Evolutionary conservation across 2,113 vertebrate genomes (phyloP).

Genomic region (Oostethus manadensis): DNA sequence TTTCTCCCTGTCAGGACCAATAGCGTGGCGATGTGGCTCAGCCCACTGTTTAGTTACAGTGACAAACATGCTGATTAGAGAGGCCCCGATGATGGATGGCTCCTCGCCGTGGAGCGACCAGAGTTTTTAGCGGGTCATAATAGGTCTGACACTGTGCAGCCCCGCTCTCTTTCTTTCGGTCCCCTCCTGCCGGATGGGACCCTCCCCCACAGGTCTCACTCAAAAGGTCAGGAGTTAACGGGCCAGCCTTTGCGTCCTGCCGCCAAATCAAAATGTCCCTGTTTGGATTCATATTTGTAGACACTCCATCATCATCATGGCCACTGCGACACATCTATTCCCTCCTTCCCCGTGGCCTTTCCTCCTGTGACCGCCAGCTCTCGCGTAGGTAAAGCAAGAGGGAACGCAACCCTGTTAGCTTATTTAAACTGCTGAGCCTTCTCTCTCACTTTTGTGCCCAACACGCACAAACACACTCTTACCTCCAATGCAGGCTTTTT

Average conservation of each 20-base stretch:
- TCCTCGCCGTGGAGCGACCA: slow-evolving; percentile 71
- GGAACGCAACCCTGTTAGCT: slow-evolving; percentile 55
- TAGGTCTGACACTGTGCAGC: slow-evolving; percentile 79
- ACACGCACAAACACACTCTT: slow-evolving; percentile 26
- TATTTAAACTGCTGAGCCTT: slow-evolving; percentile 60
- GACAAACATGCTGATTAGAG: slow-evolving; percentile 81
- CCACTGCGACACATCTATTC: slow-evolving; percentile 61
- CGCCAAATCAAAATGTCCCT: slow-evolving; percentile 72
- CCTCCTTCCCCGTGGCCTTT: slow-evolving; percentile 59
- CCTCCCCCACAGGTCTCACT: slow-evolving; percentile 64
- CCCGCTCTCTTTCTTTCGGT: slow-evolving; percentile 60
- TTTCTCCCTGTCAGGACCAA: slow-evolving; percentile 80
- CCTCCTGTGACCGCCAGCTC: slow-evolving; percentile 50
- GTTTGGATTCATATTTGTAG: slow-evolving; percentile 76
- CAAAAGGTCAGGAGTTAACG: slow-evolving; percentile 77
- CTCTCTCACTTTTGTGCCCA: slow-evolving; percentile 40
- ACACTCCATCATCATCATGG: slow-evolving; percentile 76
- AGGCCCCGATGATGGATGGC: slow-evolving; percentile 82
- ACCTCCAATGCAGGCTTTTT: slow-evolving; percentile 40
- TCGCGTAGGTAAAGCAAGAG: slow-evolving; percentile 46
- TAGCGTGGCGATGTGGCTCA: slow-evolving; percentile 67
- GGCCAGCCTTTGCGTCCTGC: slow-evolving; percentile 64
- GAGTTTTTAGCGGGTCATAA: slow-evolving; percentile 79
- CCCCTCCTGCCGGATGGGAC: slow-evolving; percentile 44
- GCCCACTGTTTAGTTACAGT: slow-evolving; percentile 79